Evolutionary conservation across 2,113 vertebrate species (phyloP), one percentile per base, ranked within the genome.

Genomic region (Burhinus oedicnemus): DNA sequence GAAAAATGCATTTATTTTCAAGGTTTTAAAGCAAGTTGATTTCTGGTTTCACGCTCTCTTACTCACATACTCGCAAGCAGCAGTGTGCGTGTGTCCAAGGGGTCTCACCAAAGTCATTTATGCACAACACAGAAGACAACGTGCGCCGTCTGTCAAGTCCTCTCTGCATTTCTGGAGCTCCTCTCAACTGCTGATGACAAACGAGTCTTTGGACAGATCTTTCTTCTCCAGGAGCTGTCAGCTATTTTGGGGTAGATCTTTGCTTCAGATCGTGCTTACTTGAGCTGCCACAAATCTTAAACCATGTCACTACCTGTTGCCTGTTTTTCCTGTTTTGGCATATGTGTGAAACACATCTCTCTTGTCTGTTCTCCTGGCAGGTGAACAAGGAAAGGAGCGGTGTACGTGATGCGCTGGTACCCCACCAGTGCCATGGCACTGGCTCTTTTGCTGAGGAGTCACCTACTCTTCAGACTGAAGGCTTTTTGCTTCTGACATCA

Each of bases 181-280:
- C 51, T 84, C 42, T 66, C 0, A 0, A 27, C 44, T 49, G 20
- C 4, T 2, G 1, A 7, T 21, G 52, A 22, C 17, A 60, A 44
- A 58, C 0, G 2, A 68, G n/a, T 34, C 30, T 79, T 87, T n/a
- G 22, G 29, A 66, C 29, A 83, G n/a, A 69, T 4, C 7, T 57
- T 76, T 11, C 42, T 47, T 54, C 45, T 90, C 80, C 49, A 58
- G 71, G 25, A 87, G 8, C 23, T 17, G 15, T 61, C 23, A 45
- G 30, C 4, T 86, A 1, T 81, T 93, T 80, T 45, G 15, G 9
- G 40, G 22, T 65, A n/a, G 45, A 58, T 29, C 30, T 58, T 58
- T 0, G 0, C 30, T 82, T 85, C 57, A 65, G 30, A 77, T 65
- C 36, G 49, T 25, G 5, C 12, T 65, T 89, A 61, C 60, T 86